Evolutionary conservation across 2,113 vertebrate genomes (phyloP), one percentile per base, ranked within the genome.

Genomic region (Syngnathoides biaculeatus): DNA sequence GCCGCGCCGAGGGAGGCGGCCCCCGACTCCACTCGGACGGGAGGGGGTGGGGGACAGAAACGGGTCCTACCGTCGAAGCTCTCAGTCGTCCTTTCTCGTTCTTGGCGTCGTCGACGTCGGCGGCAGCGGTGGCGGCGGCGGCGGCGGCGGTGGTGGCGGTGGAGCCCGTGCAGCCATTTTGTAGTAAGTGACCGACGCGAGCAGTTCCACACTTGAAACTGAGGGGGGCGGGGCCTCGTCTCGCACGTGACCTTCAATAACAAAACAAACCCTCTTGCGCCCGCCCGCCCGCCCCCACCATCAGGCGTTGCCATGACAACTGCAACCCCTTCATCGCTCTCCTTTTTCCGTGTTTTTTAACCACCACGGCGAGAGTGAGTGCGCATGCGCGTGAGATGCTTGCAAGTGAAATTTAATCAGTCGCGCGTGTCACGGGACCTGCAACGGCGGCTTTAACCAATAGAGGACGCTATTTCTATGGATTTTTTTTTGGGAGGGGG

Each of bases 91-190:
- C 26, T 57, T 57, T 30, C 55, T 27, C 15, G 26, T 27, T 30
- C 55, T 27, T 13, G 22, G 11, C 52, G 87, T 82, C 88, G 87
- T 89, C 88, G 80, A 82, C 73, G 87, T 86, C 90, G 87, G 26
- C 55, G 26, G 55, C 22, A n/a, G 22, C 38, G 60, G n/a, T 10
- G 39, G n/a, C 8, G 55, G 87, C 87, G 91, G n/a, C 73, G 87
- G 86, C 90, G 87, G 26, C 55, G 26, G 55, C 22, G 38, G 22
- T n/a, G 60, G n/a, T 10, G 39, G n/a, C 8, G 55, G 87, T 87
- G 91, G 91, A 92, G 92, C 91, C 81, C 82, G 77, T 93, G 93
- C 94, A 93, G 94, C 94, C 95, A 96, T 96, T 95, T 96, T 95
- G 94, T 95, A 92, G 91, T 94, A 94, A 94, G 92, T 96, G 93